Base-by-base conservation (phyloP, 2,888 invertebrate genomes). In the Morpho achilles region DNA sequence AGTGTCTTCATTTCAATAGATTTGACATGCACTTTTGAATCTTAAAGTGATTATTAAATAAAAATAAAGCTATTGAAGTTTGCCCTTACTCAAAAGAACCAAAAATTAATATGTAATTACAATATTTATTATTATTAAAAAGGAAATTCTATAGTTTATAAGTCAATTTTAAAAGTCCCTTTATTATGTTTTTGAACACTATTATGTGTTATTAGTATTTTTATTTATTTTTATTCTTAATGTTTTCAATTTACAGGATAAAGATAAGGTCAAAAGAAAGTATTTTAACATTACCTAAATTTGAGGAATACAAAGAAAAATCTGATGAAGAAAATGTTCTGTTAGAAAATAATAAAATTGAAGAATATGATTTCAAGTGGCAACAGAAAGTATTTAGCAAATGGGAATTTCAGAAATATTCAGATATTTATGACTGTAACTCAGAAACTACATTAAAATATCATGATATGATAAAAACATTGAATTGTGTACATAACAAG, bases 311-410 rank as follows among this genome's bases (percentile, higher is more conserved):
- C 56, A 68, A 73, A 39, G 73, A 71, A 22, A 69, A 73, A 53
- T 63, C 77, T 1, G 69, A 74, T 16, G 64, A 59, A 8, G 59
- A 62, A 23, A 68, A 66, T 51, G 62, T 76, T 6, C 59, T 63
- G 50, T 62, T 77, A 40, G 74, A 77, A 60, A 53, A 48, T 7
- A 69, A 70, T 1, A 72, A 67, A 22, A 62, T 70, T 1, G 76
- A 83, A 58, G 84, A 86, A 66, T 76, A 84, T 59, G 72, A 65
- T 47, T 93, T 96, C 64, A 77, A 79, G 66, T 96, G 96, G 96
- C 96, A 96, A 75, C 92, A 95, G 72, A 96, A 96, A 82, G 77
- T 91, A 0, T 93, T 95, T 59, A 93, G 94, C 64, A 80, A 83
- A 7, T 83, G 82, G 68, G 95, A 96, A 76, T 72, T 91, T 8